A percentile compares a stretch with the other conserved stretches of the same genome.
These are phyloP conservation scores for Labia minor DNA, from an alignment of 2,888 invertebrate species.

Conservation along the genomic window DNA sequence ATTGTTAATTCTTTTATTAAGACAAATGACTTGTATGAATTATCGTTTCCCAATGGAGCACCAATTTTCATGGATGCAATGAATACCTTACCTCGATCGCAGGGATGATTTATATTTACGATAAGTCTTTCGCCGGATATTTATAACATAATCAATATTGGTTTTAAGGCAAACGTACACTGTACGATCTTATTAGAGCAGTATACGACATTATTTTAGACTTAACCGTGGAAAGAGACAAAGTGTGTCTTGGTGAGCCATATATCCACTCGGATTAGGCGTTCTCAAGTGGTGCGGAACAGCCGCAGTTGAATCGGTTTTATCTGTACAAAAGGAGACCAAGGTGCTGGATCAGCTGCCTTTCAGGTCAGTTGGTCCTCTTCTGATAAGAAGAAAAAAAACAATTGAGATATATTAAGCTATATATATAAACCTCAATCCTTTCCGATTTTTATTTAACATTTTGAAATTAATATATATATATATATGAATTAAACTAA, in stretches of 20 bases:
- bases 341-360: background rate
- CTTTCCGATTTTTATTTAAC: no score
- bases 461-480: no score
- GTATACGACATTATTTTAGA: background rate
- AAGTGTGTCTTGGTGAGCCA: background rate
- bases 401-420: no score
- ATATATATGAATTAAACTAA: no score
- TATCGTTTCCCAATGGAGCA: background rate
- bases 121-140: background rate
- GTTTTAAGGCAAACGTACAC: background rate
- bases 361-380: background rate
- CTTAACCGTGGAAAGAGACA: background rate
- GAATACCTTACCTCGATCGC: background rate
- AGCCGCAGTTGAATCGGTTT: background rate
- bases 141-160: slow-evolving; percentile 13
- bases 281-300: slow-evolving; percentile 7
- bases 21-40: background rate
- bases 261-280: background rate
- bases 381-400: no score
- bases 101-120: background rate
- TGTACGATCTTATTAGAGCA: background rate
- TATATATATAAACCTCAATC: no score
- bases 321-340: background rate
- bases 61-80: background rate
- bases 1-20: no score